Evolutionary conservation across 2,113 vertebrate species (phyloP).

Genomic region (Rhineura floridana): DNA sequence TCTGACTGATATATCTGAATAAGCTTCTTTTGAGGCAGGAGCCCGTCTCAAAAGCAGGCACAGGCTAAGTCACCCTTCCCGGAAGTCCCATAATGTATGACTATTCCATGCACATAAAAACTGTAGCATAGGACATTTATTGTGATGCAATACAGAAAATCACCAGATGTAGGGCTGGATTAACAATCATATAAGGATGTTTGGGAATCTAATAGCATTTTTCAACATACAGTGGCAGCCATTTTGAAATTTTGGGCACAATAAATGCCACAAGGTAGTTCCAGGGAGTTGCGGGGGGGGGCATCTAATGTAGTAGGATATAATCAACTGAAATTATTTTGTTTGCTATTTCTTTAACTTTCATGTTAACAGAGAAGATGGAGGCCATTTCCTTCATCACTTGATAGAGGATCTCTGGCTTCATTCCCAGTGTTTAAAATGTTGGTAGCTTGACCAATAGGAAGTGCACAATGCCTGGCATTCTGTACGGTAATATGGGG

Average conservation of each 20-base stretch:
- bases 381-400: neutral
- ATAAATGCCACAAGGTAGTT: neutral
- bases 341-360: neutral
- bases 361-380: neutral
- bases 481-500: neutral
- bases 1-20: no score
- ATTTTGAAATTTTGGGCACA: neutral
- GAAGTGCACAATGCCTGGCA: neutral
- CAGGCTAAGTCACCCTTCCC: no score
- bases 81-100: no score
- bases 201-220: neutral
- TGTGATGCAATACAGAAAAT: neutral
- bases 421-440: neutral
- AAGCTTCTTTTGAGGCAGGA: no score
- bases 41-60: no score
- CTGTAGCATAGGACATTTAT: fast-evolving
- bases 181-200: neutral
- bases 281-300: neutral
- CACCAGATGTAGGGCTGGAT: fast-evolving
- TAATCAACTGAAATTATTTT: neutral
- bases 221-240: neutral
- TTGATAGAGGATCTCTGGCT: neutral
- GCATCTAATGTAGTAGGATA: neutral
- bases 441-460: neutral
- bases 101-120: neutral